Evolutionary conservation across 2,888 invertebrate genomes (phyloP).

Genomic region (Ormyrus labotus): DNA sequence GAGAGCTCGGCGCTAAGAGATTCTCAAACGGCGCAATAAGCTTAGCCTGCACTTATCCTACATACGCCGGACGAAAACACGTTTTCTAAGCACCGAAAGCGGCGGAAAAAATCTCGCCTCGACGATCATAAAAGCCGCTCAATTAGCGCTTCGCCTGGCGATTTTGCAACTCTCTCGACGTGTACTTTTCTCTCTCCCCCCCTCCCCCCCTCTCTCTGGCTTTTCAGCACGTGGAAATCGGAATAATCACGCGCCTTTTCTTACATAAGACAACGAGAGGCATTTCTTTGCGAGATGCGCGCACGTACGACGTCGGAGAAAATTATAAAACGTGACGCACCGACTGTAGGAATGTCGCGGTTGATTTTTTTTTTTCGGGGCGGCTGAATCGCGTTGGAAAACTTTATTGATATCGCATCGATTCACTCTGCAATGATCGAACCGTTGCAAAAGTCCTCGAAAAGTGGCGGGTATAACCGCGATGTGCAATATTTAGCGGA

Average conservation of each 20-base stretch:
- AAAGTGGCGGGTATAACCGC: too few relatives aligned
- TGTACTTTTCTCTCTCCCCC: conserved; percentile 17
- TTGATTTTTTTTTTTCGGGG: too few relatives aligned
- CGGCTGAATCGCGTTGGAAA: too few relatives aligned
- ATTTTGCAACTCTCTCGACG: conserved; percentile 30
- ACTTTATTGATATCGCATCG: too few relatives aligned
- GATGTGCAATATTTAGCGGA: too few relatives aligned
- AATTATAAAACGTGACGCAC: too few relatives aligned
- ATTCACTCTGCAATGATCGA: too few relatives aligned
- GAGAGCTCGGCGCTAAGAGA: not conserved
- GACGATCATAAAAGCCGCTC: conserved; percentile 49
- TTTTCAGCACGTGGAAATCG: conserved; percentile 39
- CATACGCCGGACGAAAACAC: conserved; percentile 14
- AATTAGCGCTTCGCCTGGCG: conserved; percentile 37
- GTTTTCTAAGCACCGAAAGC: conserved; percentile 25
- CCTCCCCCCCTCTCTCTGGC: not conserved
- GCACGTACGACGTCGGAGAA: too few relatives aligned
- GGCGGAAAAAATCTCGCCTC: conserved; percentile 19
- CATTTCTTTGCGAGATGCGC: not conserved
- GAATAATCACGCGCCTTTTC: conserved; percentile 26
- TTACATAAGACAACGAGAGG: conserved; percentile 9
- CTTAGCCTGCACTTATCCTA: not conserved
- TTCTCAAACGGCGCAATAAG: not conserved
- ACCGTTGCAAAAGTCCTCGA: too few relatives aligned
- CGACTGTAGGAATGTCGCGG: too few relatives aligned